These are phyloP conservation scores for Toxonevra muliebris DNA, from an alignment of 2,888 invertebrate genomes.

Conservation along the genomic window DNA sequence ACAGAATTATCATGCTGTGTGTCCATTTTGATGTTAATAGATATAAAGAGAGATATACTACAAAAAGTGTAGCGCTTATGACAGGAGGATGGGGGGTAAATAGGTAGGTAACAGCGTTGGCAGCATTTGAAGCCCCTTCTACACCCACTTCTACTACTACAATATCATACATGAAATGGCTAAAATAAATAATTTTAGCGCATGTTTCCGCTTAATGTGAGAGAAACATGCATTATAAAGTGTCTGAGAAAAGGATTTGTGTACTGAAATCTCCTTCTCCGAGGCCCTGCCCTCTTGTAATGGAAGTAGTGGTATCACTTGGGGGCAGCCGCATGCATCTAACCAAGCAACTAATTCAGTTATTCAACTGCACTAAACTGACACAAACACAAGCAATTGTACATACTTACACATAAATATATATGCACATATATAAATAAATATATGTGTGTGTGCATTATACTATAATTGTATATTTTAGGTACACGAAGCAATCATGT, in stretches of 20 bases:
- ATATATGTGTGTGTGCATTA: not conserved
- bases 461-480: not conserved
- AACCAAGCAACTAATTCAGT: conserved; percentile 53
- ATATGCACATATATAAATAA: not conserved
- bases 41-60: too few species aligned
- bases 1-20: conserved; percentile 24
- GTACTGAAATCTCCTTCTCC: conserved; percentile 27
- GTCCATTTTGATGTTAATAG: conserved; percentile 19
- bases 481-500: not conserved
- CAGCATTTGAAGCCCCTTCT: not conserved
- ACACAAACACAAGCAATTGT: not conserved
- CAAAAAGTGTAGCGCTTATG: not conserved
- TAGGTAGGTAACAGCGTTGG: not conserved
- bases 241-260: conserved; percentile 46
- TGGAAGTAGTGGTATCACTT: conserved; percentile 6
- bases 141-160: not conserved
- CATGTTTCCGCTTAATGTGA: conserved; percentile 2
- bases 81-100: not conserved
- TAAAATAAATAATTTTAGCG: conserved; percentile 16
- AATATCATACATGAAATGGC: not conserved
- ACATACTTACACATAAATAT: not conserved
- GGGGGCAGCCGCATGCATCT: conserved; percentile 25
- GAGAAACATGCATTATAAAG: conserved; percentile 46
- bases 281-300: not conserved
- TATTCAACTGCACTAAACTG: conserved; percentile 36